Base-by-base conservation (phyloP, 2,797 vertebrate genomes). In the Lagorchestes hirsutus region DNA sequence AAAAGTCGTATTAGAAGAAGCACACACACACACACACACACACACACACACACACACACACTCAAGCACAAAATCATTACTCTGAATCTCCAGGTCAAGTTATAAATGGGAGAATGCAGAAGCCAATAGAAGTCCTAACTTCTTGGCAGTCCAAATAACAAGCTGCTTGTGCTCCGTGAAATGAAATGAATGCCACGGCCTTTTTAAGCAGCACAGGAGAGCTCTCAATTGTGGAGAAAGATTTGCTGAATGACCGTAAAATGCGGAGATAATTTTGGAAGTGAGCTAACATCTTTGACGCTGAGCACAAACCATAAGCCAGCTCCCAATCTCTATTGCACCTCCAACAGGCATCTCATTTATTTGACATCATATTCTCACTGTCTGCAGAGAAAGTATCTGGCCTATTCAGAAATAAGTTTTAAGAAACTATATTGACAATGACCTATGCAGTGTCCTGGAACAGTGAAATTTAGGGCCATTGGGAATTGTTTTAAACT, bases 161-260 rank as follows among this genome's bases (percentile, higher is more conserved):
- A 97, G 96, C 96, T 98, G 95, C 55, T 97, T 92, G 96, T 97
- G 91, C 95, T 97, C 96, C 59, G 57, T 98, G 96, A 98, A 98
- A 59, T 98, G 96, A 98, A 98, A 97, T 98, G 13, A 98, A 98
- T 97, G 93, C 52, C 92, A 57, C 54, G 94, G 97, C 93, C 96
- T 98, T 98, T 98, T 97, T 3, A 98, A 97, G 94, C 1, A 2
- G 57, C 95, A 96, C 92, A 54, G 46, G 96, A 95, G 97, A 97
- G 92, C 0, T 94, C 97, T 97, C 96, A 97, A 96, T 94, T 97
- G 82, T 92, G 94, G 97, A 96, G 97, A 97, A 40, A 97, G 93
- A 97, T 97, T 97, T 97, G 95, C 96, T 98, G 96, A 97, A 96
- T 95, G 95, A 97, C 90, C 82, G 4, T 94, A 97, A 96, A 97